These are phyloP conservation scores for Azemiops feae DNA, from an alignment of 2,113 vertebrate species.

Conservation along the genomic window DNA sequence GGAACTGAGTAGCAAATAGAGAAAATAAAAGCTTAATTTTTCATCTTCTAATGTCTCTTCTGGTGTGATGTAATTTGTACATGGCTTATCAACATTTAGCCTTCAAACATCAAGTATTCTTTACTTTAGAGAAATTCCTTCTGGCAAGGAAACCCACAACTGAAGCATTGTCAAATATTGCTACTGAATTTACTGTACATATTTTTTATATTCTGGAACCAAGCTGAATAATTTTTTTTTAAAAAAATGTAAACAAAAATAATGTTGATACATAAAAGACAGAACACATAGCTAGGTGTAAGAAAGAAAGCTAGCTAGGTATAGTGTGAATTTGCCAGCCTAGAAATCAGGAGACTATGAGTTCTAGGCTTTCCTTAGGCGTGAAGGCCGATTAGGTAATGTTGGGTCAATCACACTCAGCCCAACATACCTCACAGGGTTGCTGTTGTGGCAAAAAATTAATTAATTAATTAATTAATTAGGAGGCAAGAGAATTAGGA, in stretches of 20 bases:
- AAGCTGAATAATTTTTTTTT: background rate
- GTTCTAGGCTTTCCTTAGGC: background rate
- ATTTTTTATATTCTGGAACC: background rate
- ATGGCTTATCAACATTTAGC: background rate
- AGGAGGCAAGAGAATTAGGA: background rate
- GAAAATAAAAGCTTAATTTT: background rate
- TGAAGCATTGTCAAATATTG: background rate
- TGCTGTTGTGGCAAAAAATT: background rate
- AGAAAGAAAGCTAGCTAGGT: background rate
- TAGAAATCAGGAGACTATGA: background rate
- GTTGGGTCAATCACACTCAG: background rate
- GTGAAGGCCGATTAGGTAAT: background rate
- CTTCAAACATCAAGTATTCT: background rate
- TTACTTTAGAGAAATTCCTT: background rate
- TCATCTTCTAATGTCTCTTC: background rate
- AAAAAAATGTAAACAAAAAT: background rate
- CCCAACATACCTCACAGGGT: background rate
- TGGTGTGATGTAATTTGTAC: background rate
- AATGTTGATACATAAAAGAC: background rate
- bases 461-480: background rate
- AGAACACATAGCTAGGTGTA: background rate
- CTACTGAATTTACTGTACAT: background rate
- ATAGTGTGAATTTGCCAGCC: background rate
- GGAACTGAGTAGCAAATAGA: background rate
- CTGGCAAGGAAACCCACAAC: background rate